Evolutionary conservation across 2,113 vertebrate genomes (phyloP), one percentile per base, ranked within the genome.

Genomic region (Bos indicus): DNA sequence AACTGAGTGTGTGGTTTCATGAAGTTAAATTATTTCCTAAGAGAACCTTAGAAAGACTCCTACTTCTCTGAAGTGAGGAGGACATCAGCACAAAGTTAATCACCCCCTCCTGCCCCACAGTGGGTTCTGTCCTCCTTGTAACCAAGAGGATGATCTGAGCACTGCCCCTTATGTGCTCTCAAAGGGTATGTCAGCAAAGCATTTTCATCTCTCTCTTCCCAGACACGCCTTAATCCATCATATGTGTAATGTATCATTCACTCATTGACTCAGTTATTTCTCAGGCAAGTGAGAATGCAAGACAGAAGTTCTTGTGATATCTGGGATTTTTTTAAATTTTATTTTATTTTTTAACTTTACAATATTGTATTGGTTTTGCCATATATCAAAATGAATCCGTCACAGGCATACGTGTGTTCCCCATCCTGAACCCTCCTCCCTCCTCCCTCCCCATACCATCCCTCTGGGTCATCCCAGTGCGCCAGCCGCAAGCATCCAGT

Each of bases 81-180:
- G 62, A n/a, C 15, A n/a, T n/a, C 15, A 1, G 15, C 3, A 9
- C 62, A 17, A 64, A 64, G 15, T 4, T 64, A 64, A n/a, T n/a
- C 62, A 19, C 62, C 7, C 33, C 16, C 30, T 16, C 15, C 15
- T 64, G 62, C 33, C 33, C 16, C 1, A 64, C 33, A 64, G 62
- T 17, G 33, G 1, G 16, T 16, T n/a, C 15, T 64, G 62, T 64
- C 3, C 62, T n/a, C 33, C 33, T 64, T 4, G 33, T 64, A 64
- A 64, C 16, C 7, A 64, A 4, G 3, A 17, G 8, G 3, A 4
- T 64, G 15, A 9, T 9, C 62, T 17, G 33, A 64, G 3, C 62
- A n/a, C 7, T 9, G 30, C 16, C 7, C 30, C 62, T 64, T 17
- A 64, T 1, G 0, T n/a, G 33, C 2, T 64, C 62, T n/a, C 15